These are phyloP conservation scores for Brachyptera risi DNA, from an alignment of 2,888 invertebrate species.

Conservation along the genomic window DNA sequence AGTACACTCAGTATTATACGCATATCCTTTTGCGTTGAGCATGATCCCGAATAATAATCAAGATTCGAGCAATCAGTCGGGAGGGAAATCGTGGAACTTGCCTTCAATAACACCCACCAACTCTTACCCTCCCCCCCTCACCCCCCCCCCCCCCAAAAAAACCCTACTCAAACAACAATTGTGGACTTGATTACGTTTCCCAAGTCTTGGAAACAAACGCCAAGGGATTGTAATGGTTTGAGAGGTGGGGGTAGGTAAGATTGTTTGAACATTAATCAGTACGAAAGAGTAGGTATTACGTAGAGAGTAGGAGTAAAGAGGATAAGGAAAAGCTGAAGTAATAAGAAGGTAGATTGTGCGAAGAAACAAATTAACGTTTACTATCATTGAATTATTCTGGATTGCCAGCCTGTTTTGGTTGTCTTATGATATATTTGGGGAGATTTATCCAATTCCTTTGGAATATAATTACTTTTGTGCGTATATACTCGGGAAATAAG, in stretches of 20 bases:
- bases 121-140: neutral
- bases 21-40: neutral
- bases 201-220: slow-evolving; percentile 19
- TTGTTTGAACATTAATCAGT: slow-evolving; percentile 22
- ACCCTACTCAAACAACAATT: slow-evolving; percentile 20
- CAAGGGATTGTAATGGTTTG: slow-evolving; percentile 15
- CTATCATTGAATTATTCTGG: no score
- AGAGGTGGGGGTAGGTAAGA: neutral
- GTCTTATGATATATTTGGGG: no score
- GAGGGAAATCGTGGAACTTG: neutral
- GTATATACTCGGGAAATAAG: no score
- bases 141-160: neutral
- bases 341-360: no score
- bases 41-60: neutral
- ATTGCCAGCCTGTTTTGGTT: no score
- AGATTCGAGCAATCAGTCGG: neutral
- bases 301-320: neutral
- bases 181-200: slow-evolving; percentile 16
- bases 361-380: no score
- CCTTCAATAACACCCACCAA: slow-evolving; percentile 13
- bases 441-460: no score
- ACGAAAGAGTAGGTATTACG: slow-evolving; percentile 14
- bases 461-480: no score
- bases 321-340: neutral
- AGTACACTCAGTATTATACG: no score